Evolutionary conservation across 2,888 invertebrate genomes (phyloP), one percentile per base, ranked within the genome.

Genomic region (Venusia cambrica): DNA sequence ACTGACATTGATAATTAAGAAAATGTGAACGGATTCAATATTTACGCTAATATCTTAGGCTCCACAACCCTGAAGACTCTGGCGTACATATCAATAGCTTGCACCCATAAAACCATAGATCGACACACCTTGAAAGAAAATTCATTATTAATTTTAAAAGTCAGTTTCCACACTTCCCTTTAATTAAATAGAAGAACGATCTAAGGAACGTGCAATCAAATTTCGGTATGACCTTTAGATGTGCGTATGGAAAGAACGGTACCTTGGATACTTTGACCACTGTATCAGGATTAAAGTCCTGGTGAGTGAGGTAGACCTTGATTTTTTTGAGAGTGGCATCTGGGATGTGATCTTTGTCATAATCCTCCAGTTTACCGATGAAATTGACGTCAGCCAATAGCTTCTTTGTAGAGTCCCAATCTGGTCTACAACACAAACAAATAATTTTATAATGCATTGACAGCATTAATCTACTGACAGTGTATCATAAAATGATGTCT

Each of bases 41-140:
- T 81, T 87, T 73, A 94, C 94, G 90, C 92, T 44, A 92, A 87
- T 32, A 94, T 91, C 75, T 97, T 97, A 0, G 97, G 97, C 62
- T 96, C 95, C 1, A 97, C 97, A 3, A 95, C 90, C 66, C 92
- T 90, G 73, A 92, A 96, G 0, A 97, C 93, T 76, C 94, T 94
- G 0, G 96, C 93, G 65, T 97, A 97, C 64, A 92, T 92, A 57
- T 97, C 95, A 48, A 97, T 93, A 0, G 97, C 97, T 62, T 93
- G 90, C 3, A 97, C 97, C 97, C 97, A 97, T 71, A 97, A 90
- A 53, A 97, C 96, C 81, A 97, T 92, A 4, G 96, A 97, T 52
- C 92, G 93, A 62, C 97, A 96, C 0, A 96, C 97, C 90, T 94
- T 91, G 2, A 93, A 94, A 25, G 18, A 18, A 24, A 40, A 27